Percentiles rank a stretch among this genome's conserved stretches.
phyloP scores from a whole-genome alignment of 2,888 invertebrate species.

The Tenthredo scrophulariae region DNA sequence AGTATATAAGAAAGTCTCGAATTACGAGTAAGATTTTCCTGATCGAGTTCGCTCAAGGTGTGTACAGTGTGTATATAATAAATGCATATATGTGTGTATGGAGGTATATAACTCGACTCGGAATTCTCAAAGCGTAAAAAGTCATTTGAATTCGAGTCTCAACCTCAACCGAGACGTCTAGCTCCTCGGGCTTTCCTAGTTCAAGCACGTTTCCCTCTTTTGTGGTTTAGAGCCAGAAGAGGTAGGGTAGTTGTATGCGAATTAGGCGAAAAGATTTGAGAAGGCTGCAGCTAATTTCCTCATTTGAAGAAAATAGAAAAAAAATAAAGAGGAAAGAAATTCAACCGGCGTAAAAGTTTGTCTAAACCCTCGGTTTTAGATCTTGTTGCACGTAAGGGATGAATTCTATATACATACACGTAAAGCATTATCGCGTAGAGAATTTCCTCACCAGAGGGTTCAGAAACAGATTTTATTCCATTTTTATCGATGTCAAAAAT shows the following conservation, averaged over 20 bases:
- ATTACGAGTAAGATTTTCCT: neutral
- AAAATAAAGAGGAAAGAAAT: too few species aligned
- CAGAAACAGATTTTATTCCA: neutral
- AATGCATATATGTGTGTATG: neutral
- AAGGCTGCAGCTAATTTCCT: neutral
- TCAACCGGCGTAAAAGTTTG: too few species aligned
- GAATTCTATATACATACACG: neutral
- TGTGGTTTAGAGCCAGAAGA: neutral
- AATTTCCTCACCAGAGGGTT: neutral
- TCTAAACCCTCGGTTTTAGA: too few species aligned
- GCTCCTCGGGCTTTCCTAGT: constrained; percentile 11
- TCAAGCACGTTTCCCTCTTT: constrained; percentile 38
- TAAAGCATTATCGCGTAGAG: neutral
- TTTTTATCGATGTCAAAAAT: neutral
- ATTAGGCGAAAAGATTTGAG: constrained; percentile 22
- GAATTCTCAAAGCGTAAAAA: constrained; percentile 18
- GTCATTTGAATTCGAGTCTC: constrained; percentile 35
- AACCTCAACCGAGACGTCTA: neutral
- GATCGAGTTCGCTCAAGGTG: neutral
- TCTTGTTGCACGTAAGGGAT: too few species aligned
- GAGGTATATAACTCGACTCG: neutral
- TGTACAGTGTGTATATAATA: neutral
- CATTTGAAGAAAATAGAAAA: neutral
- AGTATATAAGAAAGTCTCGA: neutral
- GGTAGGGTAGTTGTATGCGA: constrained; percentile 18